A percentile compares a stretch with the other conserved stretches of the same genome.
These are phyloP conservation scores for Carollia perspicillata DNA, from an alignment of 2,113 vertebrate genomes.

Conservation along the genomic window DNA sequence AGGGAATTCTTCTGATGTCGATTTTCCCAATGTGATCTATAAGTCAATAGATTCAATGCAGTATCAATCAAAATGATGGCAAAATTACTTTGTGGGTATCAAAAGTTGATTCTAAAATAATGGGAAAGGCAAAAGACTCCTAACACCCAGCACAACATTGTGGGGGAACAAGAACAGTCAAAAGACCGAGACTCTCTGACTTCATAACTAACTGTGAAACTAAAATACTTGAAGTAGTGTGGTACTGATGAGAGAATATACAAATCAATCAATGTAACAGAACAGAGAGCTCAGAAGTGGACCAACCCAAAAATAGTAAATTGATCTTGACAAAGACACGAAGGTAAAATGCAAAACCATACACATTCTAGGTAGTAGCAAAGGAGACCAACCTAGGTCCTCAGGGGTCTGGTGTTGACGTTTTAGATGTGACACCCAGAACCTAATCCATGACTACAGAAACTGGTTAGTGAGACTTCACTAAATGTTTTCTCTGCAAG, in stretches of 20 bases:
- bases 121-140: not conserved
- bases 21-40: not conserved
- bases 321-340: too few relatives aligned
- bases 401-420: too few relatives aligned
- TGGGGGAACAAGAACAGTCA: not conserved
- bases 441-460: too few relatives aligned
- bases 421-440: too few relatives aligned
- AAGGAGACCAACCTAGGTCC: too few relatives aligned
- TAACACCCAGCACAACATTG: not conserved
- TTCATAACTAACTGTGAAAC: not conserved
- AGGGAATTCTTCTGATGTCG: not conserved
- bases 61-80: not conserved
- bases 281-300: too few relatives aligned
- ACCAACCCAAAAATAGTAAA: not conserved
- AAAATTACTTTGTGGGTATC: not conserved
- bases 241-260: too few relatives aligned
- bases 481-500: too few relatives aligned
- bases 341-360: too few relatives aligned
- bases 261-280: too few relatives aligned
- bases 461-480: too few relatives aligned
- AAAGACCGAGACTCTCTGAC: not conserved
- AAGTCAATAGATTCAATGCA: not conserved
- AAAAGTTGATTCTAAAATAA: not conserved
- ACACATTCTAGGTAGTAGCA: too few relatives aligned
- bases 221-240: not conserved